Evolutionary conservation across 1,140 invertebrate genomes (phyloP).

Genomic region (Ctenoplectra terminalis): DNA sequence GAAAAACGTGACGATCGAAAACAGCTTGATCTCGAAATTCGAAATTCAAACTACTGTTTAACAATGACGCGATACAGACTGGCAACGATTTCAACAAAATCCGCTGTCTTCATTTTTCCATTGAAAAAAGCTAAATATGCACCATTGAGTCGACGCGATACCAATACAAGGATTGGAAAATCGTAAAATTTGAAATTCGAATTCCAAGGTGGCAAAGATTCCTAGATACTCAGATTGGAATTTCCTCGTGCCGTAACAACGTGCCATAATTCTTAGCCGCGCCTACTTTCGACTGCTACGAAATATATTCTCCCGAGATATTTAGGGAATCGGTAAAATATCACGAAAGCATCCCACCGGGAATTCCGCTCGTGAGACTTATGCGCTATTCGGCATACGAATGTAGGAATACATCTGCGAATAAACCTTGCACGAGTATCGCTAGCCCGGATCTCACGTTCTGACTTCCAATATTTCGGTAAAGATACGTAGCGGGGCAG

Average conservation of each 20-base stretch:
- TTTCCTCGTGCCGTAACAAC: background rate
- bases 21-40: background rate
- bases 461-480: conserved; percentile 44
- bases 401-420: conserved; percentile 36
- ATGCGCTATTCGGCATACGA: conserved; percentile 46
- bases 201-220: conserved; percentile 6
- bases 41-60: background rate
- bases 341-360: conserved; percentile 30
- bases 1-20: background rate
- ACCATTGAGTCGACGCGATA: background rate
- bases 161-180: background rate
- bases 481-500: conserved; percentile 15
- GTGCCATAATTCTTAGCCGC: conserved; percentile 16
- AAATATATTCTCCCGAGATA: conserved; percentile 41
- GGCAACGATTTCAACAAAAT: background rate
- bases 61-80: background rate
- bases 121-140: background rate
- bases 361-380: conserved; percentile 48
- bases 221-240: background rate
- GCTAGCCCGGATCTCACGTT: conserved; percentile 28
- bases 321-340: conserved; percentile 53
- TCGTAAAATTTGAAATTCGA: conserved; percentile 43
- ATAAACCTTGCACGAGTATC: conserved; percentile 28
- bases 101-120: background rate
- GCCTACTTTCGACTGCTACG: conserved; percentile 9